Base-by-base conservation (phyloP, 2,797 vertebrate species). In the Menidia menidia region DNA sequence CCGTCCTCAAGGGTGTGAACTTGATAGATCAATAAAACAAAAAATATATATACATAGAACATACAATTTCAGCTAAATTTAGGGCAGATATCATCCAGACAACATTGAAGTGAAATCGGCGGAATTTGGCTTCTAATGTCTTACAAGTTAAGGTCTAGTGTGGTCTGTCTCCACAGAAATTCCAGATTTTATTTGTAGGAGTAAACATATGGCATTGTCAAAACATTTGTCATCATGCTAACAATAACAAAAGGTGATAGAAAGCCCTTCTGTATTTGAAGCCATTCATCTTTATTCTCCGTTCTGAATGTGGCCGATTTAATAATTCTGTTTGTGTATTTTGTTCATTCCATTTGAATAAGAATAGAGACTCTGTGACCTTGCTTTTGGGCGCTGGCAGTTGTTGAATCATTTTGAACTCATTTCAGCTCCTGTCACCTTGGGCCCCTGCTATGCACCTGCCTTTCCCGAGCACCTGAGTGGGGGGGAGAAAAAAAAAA, bases 401-500 rank as follows among this genome's bases (percentile, higher is more conserved):
- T 83, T 51, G 44, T 55, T 71, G 65, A 81, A 89, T 86, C 68
- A 92, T 87, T 25, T 88, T 88, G 74, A 91, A 87, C 18, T 15
- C 35, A 68, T 90, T 91, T 90, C 83, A 91, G 77, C 85, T 78
- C 68, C 81, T 91, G 78, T 92, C 80, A 88, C 90, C 87, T 87
- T 90, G 87, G 85, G 88, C 87, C 71, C 51, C 77, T 65, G 75
- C 85, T 78, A 80, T 82, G 80, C 84, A 90, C 81, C 87, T 91
- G 85, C 87, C 75, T 90, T 89, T 91, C 68, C 74, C 48, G 42
- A 64, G 68, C 48, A 57, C 71, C 67, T 72, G 83, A 87, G 71
- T 58, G 25, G 25, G 25, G 25, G 25, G 64, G 75, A 79, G 71
- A 66, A 14, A 30, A 33, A 54, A 16, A 47, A 41, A 4, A 10